A percentile compares a stretch with the other conserved stretches of the same genome.
Evolutionary conservation across 2,797 vertebrate species (phyloP).

Genomic region (Crocidura indochinensis): DNA sequence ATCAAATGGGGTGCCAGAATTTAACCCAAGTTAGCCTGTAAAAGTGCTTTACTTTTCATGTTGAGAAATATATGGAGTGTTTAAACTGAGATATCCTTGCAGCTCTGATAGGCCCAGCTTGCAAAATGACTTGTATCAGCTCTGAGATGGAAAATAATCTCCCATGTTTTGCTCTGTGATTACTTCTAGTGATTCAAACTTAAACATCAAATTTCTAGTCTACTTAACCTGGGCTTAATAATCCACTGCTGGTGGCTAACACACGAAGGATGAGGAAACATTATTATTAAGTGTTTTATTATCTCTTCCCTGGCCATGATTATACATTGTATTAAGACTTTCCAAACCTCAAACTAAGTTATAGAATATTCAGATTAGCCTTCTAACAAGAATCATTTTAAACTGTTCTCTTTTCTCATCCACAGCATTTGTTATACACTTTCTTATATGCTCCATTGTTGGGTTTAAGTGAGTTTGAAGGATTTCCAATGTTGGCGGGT

Average conservation of each 20-base stretch:
- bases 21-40: too few relatives aligned
- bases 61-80: not conserved
- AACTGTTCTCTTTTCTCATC: not conserved
- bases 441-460: not conserved
- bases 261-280: not conserved
- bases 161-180: not conserved
- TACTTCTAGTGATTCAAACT: conserved; percentile 32
- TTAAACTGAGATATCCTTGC: conserved; percentile 30
- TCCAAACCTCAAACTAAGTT: not conserved
- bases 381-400: conserved; percentile 5
- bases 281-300: not conserved
- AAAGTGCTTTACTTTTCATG: conserved; percentile 58
- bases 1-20: too few relatives aligned
- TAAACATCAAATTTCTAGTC: conserved; percentile 37
- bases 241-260: not conserved
- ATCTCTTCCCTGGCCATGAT: not conserved
- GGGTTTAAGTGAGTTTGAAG: conserved; percentile 47
- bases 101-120: not conserved
- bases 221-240: not conserved
- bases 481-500: conserved; percentile 57
- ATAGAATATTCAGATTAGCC: conserved; percentile 18
- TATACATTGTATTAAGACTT: not conserved
- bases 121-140: not conserved
- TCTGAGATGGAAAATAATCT: not conserved
- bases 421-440: not conserved